Evolutionary conservation across 2,113 vertebrate genomes (phyloP).

Genomic region (Paramisgurnus dabryanus): DNA sequence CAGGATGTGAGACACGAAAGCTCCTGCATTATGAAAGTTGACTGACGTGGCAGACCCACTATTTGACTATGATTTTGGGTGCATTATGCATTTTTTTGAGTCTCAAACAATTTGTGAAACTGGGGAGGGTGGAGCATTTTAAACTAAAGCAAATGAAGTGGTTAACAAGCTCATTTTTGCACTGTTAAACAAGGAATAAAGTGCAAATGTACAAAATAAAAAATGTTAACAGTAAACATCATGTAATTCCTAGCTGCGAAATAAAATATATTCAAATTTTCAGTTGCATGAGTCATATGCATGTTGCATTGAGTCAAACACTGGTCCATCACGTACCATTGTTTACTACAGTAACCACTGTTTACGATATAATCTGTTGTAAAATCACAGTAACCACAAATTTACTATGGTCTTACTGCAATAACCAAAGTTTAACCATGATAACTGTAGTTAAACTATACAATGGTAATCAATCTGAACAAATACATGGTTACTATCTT

Average conservation of each 20-base stretch:
- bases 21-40: background rate
- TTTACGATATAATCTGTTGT: too few species aligned
- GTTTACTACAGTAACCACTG: too few species aligned
- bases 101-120: background rate
- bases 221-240: background rate
- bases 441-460: too few species aligned
- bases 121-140: background rate
- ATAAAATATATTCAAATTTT: background rate
- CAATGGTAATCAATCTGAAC: background rate
- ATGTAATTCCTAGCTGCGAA: too few species aligned
- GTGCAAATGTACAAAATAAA: too few species aligned
- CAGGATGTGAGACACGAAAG: conserved; percentile 65
- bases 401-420: too few species aligned
- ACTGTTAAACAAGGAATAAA: background rate
- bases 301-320: background rate
- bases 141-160: background rate
- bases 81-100: background rate
- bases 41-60: conserved; percentile 43
- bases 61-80: background rate
- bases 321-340: background rate
- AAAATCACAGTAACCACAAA: too few species aligned
- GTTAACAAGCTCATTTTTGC: conserved; percentile 11
- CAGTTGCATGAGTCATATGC: background rate
- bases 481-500: background rate
- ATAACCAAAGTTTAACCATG: too few species aligned